phyloP scores from a whole-genome alignment of 1,140 invertebrate genomes.

The Drosophila takahashii region DNA sequence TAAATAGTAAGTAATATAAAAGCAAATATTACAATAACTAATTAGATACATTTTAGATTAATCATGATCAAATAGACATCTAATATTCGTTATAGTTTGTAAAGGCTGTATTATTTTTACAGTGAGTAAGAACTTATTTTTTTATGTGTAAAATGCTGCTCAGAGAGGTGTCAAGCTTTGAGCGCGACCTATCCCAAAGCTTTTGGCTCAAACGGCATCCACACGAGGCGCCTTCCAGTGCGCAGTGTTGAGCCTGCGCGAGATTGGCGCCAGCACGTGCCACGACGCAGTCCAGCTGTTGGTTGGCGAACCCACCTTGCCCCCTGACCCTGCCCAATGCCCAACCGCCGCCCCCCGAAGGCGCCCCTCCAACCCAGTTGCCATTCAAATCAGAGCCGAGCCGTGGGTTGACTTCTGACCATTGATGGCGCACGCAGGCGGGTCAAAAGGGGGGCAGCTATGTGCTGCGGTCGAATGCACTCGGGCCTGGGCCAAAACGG shows the following conservation, averaged over 20 bases:
- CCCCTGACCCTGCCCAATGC: constrained; percentile 28
- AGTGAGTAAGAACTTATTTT: neutral
- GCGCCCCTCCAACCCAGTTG: constrained; percentile 9
- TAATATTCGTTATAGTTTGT: too few relatives aligned
- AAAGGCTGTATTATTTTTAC: too few relatives aligned
- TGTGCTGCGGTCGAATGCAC: constrained; percentile 47
- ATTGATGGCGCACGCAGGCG: constrained; percentile 37
- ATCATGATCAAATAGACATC: too few relatives aligned
- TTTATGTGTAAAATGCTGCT: neutral
- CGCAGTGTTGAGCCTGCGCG: constrained; percentile 73
- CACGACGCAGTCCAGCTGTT: constrained; percentile 71
- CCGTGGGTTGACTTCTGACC: constrained; percentile 71
- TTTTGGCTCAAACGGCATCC: constrained; percentile 46
- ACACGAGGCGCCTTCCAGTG: constrained; percentile 62
- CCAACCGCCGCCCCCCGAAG: neutral
- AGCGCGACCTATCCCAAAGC: constrained; percentile 75
- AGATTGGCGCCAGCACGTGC: constrained; percentile 67
- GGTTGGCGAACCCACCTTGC: constrained; percentile 39
- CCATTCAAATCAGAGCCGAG: constrained; percentile 69
- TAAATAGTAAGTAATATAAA: too few relatives aligned
- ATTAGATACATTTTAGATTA: too few relatives aligned
- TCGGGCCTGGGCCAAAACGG: constrained; percentile 15
- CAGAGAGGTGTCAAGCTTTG: constrained; percentile 28
- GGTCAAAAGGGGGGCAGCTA: constrained; percentile 10
- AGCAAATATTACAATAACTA: too few relatives aligned